Evolutionary conservation across 1,140 invertebrate genomes (phyloP).

Genomic region (Vanessa tameamea): DNA sequence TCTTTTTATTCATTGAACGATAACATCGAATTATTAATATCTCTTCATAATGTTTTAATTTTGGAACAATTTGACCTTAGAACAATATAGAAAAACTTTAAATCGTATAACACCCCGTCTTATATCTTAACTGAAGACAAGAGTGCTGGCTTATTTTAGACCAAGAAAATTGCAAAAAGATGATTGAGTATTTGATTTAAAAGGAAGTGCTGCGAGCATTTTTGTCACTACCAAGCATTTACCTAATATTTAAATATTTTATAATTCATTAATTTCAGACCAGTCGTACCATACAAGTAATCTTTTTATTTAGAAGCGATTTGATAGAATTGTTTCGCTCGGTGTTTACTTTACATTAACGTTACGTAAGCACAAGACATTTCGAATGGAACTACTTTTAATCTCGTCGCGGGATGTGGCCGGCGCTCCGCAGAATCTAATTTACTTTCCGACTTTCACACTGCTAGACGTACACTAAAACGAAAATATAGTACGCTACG

Average conservation of each 20-base stretch:
- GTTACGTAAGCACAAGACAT: background rate
- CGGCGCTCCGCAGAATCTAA: background rate
- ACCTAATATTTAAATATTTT: too few relatives aligned
- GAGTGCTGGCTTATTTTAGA: too few relatives aligned
- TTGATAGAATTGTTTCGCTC: background rate
- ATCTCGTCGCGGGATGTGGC: conserved; percentile 6
- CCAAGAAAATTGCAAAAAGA: too few relatives aligned
- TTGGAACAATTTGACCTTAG: too few relatives aligned
- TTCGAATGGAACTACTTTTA: conserved; percentile 7
- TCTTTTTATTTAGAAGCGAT: background rate
- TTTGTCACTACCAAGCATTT: too few relatives aligned
- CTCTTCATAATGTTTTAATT: too few relatives aligned
- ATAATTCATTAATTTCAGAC: too few relatives aligned
- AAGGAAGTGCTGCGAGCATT: background rate
- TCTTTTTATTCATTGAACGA: background rate
- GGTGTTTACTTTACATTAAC: background rate
- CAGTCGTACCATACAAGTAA: background rate
- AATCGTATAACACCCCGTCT: too few relatives aligned
- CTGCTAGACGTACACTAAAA: background rate
- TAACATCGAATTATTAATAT: too few relatives aligned
- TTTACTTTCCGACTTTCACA: conserved; percentile 7
- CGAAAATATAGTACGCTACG: background rate
- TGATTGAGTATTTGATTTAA: too few relatives aligned
- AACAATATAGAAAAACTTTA: too few relatives aligned
- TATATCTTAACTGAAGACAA: too few relatives aligned